Conservation (phyloP, 1,140 invertebrate species). For the Drosophila navojoa region DNA sequence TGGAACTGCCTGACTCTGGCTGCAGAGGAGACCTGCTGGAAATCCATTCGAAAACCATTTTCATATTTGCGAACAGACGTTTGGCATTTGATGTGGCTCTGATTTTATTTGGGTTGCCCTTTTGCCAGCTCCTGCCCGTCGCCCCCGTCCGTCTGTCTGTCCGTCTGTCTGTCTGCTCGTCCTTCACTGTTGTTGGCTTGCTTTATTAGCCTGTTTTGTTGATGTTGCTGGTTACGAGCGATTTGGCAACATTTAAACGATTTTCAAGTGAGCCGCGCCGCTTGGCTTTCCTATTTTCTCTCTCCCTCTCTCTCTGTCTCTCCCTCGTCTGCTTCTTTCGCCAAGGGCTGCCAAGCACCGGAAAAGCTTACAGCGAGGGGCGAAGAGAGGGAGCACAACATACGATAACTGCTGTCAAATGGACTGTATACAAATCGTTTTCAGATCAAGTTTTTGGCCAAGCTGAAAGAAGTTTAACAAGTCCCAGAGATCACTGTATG, state of each 20-base stretch:
- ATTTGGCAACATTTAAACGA: slow-evolving; percentile 61
- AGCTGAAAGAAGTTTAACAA: background rate
- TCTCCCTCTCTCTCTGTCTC: no score
- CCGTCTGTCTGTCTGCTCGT: no score
- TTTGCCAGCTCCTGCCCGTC: slow-evolving; percentile 17
- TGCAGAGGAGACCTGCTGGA: background rate
- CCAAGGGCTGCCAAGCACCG: background rate
- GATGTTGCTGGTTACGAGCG: slow-evolving; percentile 39
- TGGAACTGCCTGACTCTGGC: background rate
- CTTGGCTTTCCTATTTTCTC: no score
- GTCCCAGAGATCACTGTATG: background rate
- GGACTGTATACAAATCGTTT: slow-evolving; percentile 66
- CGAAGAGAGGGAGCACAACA: slow-evolving; percentile 29
- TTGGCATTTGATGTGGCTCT: slow-evolving; percentile 50
- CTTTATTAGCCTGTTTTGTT: slow-evolving; percentile 61
- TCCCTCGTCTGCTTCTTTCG: background rate
- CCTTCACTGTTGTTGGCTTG: slow-evolving; percentile 11
- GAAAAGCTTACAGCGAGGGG: background rate
- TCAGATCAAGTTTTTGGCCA: slow-evolving; percentile 38
- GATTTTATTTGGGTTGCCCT: slow-evolving; percentile 62
- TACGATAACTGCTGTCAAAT: slow-evolving; percentile 48
- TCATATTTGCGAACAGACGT: slow-evolving; percentile 61
- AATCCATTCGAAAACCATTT: slow-evolving; percentile 50
- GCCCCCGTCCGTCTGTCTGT: background rate
- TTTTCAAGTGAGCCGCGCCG: slow-evolving; percentile 39